Conservation (phyloP, 2,888 invertebrate genomes). For the Syrphus vitripennis region DNA sequence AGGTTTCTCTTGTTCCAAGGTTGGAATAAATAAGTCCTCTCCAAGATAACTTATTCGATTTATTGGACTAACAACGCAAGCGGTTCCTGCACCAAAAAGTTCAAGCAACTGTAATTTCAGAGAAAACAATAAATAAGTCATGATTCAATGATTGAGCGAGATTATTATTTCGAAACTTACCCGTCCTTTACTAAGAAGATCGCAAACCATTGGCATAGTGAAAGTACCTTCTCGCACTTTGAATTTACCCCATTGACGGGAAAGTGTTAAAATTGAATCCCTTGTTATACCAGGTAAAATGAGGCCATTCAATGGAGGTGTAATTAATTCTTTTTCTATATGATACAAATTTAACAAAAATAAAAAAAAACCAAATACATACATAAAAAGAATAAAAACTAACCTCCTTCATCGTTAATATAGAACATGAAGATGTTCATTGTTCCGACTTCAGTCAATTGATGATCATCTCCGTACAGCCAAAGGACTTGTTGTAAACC, state of each 20-base stretch:
- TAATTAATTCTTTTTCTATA: slow-evolving; percentile 95
- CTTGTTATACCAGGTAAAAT: slow-evolving; percentile 98
- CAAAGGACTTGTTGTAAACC: slow-evolving; percentile 97
- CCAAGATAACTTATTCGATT: slow-evolving; percentile 91
- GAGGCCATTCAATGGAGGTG: slow-evolving; percentile 95
- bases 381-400: neutral
- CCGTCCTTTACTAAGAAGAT: slow-evolving; percentile 89
- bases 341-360: too few species aligned
- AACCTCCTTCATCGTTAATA: slow-evolving; percentile 94
- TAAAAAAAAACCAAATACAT: neutral
- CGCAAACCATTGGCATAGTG: slow-evolving; percentile 91
- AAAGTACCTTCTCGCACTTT: slow-evolving; percentile 90
- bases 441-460: slow-evolving; percentile 98
- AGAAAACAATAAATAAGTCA: slow-evolving; percentile 41
- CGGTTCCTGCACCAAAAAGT: slow-evolving; percentile 99
- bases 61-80: slow-evolving; percentile 96
- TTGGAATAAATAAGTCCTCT: slow-evolving; percentile 86
- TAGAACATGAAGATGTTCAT: slow-evolving; percentile 98
- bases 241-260: slow-evolving; percentile 92
- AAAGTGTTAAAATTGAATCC: slow-evolving; percentile 91
- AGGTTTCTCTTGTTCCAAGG: slow-evolving; percentile 87
- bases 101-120: slow-evolving; percentile 90
- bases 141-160: neutral
- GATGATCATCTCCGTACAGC: slow-evolving; percentile 96
- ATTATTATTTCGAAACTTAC: slow-evolving; percentile 83